These are phyloP conservation scores for Pelmatolapia mariae DNA, from an alignment of 2,113 vertebrate genomes.

Conservation along the genomic window DNA sequence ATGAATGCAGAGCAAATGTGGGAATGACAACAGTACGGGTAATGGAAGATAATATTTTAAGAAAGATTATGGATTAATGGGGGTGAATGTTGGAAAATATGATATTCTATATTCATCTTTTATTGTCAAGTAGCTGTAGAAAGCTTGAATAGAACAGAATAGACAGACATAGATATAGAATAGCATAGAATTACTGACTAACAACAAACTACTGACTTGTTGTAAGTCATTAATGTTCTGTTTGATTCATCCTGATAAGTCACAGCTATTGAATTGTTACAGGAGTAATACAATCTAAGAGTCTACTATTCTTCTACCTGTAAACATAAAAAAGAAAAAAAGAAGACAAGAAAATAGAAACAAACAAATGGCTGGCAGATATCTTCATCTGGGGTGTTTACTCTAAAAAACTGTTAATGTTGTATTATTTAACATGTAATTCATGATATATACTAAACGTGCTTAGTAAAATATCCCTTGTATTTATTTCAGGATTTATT, in stretches of 20 bases:
- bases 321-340: background rate
- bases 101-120: background rate
- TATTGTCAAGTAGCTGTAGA: background rate
- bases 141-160: background rate
- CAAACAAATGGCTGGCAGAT: background rate
- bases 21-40: background rate
- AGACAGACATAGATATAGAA: background rate
- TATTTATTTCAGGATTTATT: background rate
- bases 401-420: background rate
- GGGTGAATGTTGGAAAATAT: background rate
- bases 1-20: background rate
- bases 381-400: background rate
- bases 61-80: too few relatives aligned
- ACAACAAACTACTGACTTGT: background rate
- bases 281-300: background rate
- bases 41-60: background rate
- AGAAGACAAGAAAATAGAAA: background rate
- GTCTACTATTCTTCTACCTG: background rate
- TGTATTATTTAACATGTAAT: background rate
- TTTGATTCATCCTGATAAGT: background rate
- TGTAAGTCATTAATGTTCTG: background rate
- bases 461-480: background rate
- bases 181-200: background rate
- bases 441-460: background rate
- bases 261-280: background rate